phyloP scores from a whole-genome alignment of 1,140 invertebrate genomes.

The Phymorhynchus buccinoides region DNA sequence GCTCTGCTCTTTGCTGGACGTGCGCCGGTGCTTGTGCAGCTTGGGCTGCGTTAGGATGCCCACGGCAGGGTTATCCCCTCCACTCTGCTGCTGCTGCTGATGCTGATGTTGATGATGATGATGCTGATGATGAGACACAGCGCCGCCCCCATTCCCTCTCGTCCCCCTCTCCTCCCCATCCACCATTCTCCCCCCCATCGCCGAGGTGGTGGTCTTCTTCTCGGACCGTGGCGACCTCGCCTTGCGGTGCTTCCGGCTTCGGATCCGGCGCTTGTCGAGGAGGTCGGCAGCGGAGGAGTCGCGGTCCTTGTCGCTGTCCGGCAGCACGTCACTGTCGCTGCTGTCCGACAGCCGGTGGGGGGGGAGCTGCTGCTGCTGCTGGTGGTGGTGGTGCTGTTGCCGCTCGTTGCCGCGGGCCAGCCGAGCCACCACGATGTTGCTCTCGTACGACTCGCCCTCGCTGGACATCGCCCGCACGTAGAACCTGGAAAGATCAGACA shows the following conservation, averaged over 20 bases:
- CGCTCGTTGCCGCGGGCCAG: slow-evolving; percentile 44
- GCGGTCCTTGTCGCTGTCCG: slow-evolving; percentile 58
- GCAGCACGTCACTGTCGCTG: slow-evolving; percentile 52
- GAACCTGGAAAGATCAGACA: slow-evolving; percentile 54
- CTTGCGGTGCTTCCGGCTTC: slow-evolving; percentile 48
- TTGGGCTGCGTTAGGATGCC: slow-evolving; percentile 55
- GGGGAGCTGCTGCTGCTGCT: too few species aligned
- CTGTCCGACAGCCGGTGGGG: slow-evolving; percentile 42
- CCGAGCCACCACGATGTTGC: slow-evolving; percentile 60
- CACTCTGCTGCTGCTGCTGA: not conserved
- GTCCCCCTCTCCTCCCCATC: slow-evolving; percentile 38
- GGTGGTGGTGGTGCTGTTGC: too few species aligned
- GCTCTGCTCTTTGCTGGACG: slow-evolving; percentile 40
- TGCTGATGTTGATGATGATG: slow-evolving; percentile 13
- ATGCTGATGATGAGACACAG: not conserved
- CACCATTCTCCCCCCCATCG: slow-evolving; percentile 34
- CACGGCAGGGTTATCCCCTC: slow-evolving; percentile 1
- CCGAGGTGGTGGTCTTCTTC: slow-evolving; percentile 15
- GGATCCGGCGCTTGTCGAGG: slow-evolving; percentile 45
- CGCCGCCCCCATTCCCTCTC: slow-evolving; percentile 39
- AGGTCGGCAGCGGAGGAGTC: slow-evolving; percentile 55
- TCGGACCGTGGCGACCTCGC: slow-evolving; percentile 52
- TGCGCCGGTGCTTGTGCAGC: slow-evolving; percentile 53
- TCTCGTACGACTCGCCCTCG: slow-evolving; percentile 61
- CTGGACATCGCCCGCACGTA: slow-evolving; percentile 62